Evolutionary conservation across 2,888 invertebrate species (phyloP), one percentile per base, ranked within the genome.

Genomic region (Tanytarsus gracilentus): DNA sequence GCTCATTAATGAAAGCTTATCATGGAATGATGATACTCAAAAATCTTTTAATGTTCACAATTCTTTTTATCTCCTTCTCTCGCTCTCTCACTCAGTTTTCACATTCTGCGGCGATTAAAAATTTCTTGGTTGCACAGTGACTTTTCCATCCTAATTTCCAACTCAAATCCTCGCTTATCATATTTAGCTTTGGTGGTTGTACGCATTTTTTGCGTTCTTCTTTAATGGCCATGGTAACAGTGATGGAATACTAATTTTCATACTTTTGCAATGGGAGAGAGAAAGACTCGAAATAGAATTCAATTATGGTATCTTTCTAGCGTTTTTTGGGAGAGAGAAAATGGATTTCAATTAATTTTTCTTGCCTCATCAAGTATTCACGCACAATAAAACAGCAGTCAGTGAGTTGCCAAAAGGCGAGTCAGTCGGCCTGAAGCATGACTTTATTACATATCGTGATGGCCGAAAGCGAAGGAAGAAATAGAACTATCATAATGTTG

Each of bases 1-100:
- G 58, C 48, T 58, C 48, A 58, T 58, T 58, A 58, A 58, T 58
- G 44, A 29, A 48, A 21, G 58, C 58, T 58, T 58, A 58, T 58
- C 58, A 40, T 27, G 18, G 27, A 48, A 48, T 25, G 58, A 58
- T 58, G 44, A 23, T 51, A 30, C 25, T 48, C 27, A 55, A 53
- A 36, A 55, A 55, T 55, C 58, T 48, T 44, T 44, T 58, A 58
- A 58, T 58, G 26, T 48, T 48, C 40, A 21, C 23, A 44, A 23
- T 2, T 18, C 11, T 4, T 58, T 44, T 58, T 27, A 48, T 30
- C 44, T 58, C 40, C 14, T 27, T 3, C n/a, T 23, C 30, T 52
- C 16, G 27, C 11, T 40, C 30, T 4, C 4, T 30, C 4, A 3
- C 4, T 1, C 36, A 14, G 36, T 16, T 36, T 5, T 9, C 16